Evolutionary conservation across 2,888 invertebrate species (phyloP).

Genomic region (Aphidius colemani): DNA sequence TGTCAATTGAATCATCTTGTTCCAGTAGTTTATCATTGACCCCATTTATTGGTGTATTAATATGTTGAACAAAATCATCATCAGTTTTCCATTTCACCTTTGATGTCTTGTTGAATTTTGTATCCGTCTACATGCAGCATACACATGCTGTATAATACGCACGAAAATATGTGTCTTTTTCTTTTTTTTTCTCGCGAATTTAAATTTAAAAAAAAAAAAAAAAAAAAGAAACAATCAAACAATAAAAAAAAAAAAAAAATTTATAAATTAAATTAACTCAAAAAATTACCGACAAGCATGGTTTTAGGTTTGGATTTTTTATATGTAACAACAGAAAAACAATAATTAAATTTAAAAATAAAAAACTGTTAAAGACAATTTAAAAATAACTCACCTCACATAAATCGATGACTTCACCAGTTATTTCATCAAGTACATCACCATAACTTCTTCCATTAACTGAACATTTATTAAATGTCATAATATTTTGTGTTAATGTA

Average conservation of each 20-base stretch:
- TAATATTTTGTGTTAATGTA: slow-evolving; percentile 98
- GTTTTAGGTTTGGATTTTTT: too few species aligned
- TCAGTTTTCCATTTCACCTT: slow-evolving; percentile 56
- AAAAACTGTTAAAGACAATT: slow-evolving; percentile 20
- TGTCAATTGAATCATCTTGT: slow-evolving; percentile 54
- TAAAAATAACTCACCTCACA: slow-evolving; percentile 71
- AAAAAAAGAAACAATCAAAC: slow-evolving; percentile 8
- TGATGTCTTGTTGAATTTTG: slow-evolving; percentile 42
- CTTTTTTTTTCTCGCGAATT: slow-evolving; percentile 20
- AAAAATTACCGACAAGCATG: too few species aligned
- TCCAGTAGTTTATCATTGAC: slow-evolving; percentile 54
- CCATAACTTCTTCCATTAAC: slow-evolving; percentile 92
- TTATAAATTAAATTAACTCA: not conserved
- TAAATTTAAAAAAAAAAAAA: slow-evolving; percentile 4
- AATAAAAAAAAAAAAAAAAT: slow-evolving; percentile 13
- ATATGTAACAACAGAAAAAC: not conserved
- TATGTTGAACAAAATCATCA: slow-evolving; percentile 54
- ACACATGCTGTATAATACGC: slow-evolving; percentile 52
- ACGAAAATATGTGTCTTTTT: slow-evolving; percentile 25
- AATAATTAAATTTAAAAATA: slow-evolving; percentile 3
- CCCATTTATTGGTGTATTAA: slow-evolving; percentile 52
- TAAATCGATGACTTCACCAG: slow-evolving; percentile 86
- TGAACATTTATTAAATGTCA: slow-evolving; percentile 99
- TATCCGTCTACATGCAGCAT: slow-evolving; percentile 59
- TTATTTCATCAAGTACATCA: slow-evolving; percentile 83